phyloP scores from a whole-genome alignment of 2,113 vertebrate species.

The Sclerurus mexicanus region DNA sequence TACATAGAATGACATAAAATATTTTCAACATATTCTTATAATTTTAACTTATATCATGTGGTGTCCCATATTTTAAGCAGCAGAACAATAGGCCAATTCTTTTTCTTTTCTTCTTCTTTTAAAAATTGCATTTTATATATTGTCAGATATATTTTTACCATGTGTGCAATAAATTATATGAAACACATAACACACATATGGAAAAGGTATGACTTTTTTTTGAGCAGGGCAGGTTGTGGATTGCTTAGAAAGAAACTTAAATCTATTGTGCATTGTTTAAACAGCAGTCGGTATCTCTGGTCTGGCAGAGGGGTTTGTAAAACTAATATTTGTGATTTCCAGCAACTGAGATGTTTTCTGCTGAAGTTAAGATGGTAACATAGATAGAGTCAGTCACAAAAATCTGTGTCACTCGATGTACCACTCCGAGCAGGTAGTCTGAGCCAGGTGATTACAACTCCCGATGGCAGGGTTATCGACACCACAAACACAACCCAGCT shows the following conservation, averaged over 20 bases:
- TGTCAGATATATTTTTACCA: conserved; percentile 57
- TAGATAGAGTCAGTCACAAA: neutral
- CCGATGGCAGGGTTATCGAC: neutral
- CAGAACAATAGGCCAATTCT: conserved; percentile 68
- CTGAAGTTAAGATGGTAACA: neutral
- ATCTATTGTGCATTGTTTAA: conserved; percentile 55
- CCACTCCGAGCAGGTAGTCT: neutral
- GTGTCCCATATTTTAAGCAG: conserved; percentile 64
- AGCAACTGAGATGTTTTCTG: neutral
- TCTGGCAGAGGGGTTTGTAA: neutral
- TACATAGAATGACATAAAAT: conserved; percentile 71
- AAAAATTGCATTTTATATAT: conserved; percentile 63
- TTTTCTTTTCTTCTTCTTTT: conserved; percentile 48
- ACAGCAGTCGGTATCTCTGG: neutral
- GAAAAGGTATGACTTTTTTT: conserved; percentile 60
- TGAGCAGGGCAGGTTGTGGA: neutral
- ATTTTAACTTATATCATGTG: conserved; percentile 57
- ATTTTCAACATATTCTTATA: conserved; percentile 69
- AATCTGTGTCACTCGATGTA: neutral
- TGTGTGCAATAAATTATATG: conserved; percentile 58
- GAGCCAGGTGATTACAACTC: neutral
- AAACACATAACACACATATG: conserved; percentile 30
- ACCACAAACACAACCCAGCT: neutral
- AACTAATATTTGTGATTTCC: neutral
- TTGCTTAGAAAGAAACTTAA: conserved; percentile 34